phyloP scores from a whole-genome alignment of 2,888 invertebrate species.

The Graphium colonna region DNA sequence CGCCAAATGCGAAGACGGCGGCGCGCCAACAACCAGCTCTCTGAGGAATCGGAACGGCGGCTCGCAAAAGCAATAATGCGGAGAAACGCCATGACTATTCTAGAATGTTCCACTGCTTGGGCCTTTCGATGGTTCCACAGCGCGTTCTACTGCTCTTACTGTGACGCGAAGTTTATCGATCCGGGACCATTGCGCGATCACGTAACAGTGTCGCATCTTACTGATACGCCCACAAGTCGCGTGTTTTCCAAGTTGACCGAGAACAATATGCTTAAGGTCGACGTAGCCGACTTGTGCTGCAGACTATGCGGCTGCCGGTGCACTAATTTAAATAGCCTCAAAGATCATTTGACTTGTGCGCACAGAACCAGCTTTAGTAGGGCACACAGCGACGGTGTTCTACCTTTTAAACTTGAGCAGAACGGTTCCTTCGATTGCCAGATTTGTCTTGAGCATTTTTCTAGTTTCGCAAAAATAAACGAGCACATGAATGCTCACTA shows the following conservation, averaged over 20 bases:
- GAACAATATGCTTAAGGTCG: conserved; percentile 72
- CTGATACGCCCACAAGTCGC: conserved; percentile 47
- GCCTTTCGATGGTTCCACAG: conserved; percentile 68
- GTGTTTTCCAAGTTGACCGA: conserved; percentile 64
- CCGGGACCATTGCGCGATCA: conserved; percentile 50
- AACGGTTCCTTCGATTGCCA: conserved; percentile 55
- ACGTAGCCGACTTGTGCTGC: conserved; percentile 55
- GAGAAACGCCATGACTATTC: conserved; percentile 57
- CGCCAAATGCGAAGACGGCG: conserved; percentile 69
- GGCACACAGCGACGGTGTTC: conserved; percentile 60
- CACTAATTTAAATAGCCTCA: conserved; percentile 47
- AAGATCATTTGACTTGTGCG: conserved; percentile 46
- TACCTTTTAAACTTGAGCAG: conserved; percentile 61
- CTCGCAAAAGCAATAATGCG: conserved; percentile 71
- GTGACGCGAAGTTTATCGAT: conserved; percentile 58
- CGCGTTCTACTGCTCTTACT: conserved; percentile 66
- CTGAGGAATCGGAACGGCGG: conserved; percentile 64
- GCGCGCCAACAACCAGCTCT: conserved; percentile 64
- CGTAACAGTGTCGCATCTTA: conserved; percentile 45
- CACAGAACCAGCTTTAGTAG: conserved; percentile 48
- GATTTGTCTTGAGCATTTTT: conserved; percentile 48
- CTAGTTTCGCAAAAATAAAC: conserved; percentile 57
- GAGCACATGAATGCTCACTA: conserved; percentile 70
- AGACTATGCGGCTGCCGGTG: conserved; percentile 48
- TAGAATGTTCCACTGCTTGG: conserved; percentile 69